phyloP scores from a whole-genome alignment of 2,113 vertebrate species.

The Marmota monax region DNA sequence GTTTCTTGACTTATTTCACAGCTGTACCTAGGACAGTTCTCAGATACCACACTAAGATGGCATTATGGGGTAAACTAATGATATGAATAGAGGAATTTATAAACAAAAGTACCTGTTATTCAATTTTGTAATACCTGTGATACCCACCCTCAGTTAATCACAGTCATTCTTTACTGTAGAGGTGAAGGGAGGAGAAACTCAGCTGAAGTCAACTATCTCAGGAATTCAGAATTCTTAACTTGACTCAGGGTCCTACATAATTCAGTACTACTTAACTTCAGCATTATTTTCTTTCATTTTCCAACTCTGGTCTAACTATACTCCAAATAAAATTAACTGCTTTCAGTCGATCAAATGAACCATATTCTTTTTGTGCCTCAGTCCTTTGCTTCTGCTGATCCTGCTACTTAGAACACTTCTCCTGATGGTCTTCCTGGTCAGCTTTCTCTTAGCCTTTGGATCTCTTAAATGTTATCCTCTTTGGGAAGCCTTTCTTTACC shows the following conservation, averaged over 20 bases:
- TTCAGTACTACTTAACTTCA: not conserved
- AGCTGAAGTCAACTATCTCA: not conserved
- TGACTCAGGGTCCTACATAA: not conserved
- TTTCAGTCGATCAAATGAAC: no score
- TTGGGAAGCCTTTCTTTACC: not conserved
- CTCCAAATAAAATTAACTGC: no score
- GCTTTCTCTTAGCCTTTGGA: no score
- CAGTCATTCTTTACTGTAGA: not conserved
- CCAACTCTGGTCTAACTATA: no score
- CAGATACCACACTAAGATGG: not conserved
- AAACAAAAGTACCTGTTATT: not conserved
- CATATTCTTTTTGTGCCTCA: no score
- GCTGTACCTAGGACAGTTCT: not conserved
- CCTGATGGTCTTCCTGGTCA: no score
- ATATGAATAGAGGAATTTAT: not conserved
- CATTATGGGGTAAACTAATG: not conserved
- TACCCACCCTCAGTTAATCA: not conserved
- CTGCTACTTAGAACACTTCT: no score
- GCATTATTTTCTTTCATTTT: not conserved
- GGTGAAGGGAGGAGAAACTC: not conserved
- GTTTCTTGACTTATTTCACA: not conserved
- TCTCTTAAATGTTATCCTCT: no score
- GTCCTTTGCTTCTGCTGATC: no score
- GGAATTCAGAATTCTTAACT: slow-evolving; percentile 15
- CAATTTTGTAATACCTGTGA: not conserved